phyloP scores from a whole-genome alignment of 2,113 vertebrate genomes.

The Eupsittula cactorum region DNA sequence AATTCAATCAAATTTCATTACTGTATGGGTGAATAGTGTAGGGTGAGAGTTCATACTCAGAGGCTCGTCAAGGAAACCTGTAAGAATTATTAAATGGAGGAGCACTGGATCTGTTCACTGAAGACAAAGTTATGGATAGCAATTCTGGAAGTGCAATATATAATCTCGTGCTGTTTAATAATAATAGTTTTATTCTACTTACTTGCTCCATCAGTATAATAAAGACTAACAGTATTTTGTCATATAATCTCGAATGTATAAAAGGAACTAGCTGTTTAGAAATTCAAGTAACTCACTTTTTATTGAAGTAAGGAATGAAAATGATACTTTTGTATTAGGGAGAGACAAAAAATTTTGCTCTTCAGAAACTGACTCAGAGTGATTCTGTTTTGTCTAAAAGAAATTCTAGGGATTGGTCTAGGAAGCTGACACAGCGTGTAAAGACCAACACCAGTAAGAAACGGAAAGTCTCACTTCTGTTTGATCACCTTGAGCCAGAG shows the following conservation, averaged over 20 bases:
- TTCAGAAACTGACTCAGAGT: neutral
- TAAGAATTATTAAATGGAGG: neutral
- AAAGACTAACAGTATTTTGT: neutral
- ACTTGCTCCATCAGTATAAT: neutral
- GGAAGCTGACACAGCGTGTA: conserved; percentile 92
- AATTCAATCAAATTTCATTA: neutral
- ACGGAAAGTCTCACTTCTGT: conserved; percentile 94
- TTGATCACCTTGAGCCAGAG: conserved; percentile 93
- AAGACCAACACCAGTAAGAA: conserved; percentile 92
- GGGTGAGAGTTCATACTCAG: neutral
- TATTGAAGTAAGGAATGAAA: neutral
- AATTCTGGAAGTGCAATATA: neutral
- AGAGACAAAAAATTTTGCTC: neutral
- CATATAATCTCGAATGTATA: neutral
- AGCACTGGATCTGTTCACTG: neutral
- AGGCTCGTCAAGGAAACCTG: neutral
- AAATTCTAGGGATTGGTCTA: conserved; percentile 92
- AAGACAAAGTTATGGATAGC: neutral
- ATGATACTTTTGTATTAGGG: neutral
- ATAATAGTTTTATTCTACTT: neutral
- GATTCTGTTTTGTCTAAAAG: conserved; percentile 69
- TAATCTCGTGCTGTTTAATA: neutral
- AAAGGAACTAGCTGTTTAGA: neutral
- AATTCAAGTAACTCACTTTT: neutral
- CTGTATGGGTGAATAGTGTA: neutral